A percentile compares a stretch with the other conserved stretches of the same genome.
Evolutionary conservation across 2,888 invertebrate genomes (phyloP).

Genomic region (Elysia crispata): DNA sequence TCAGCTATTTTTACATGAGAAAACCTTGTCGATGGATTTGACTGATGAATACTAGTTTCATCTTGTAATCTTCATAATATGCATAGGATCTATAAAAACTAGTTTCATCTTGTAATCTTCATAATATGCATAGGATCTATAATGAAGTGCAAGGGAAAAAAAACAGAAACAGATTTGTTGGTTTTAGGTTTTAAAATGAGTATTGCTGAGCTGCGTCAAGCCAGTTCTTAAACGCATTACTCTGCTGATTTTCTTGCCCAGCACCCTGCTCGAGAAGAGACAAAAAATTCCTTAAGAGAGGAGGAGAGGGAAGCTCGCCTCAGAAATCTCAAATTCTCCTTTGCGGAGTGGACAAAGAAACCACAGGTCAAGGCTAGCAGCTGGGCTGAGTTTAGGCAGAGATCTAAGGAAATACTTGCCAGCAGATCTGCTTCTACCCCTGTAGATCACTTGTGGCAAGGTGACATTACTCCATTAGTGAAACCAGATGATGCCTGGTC

Average conservation of each 20-base stretch:
- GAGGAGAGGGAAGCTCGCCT: conserved; percentile 43
- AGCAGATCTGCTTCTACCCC: conserved; percentile 50
- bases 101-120: too few species aligned
- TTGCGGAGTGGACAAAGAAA: conserved; percentile 53
- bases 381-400: conserved; percentile 69
- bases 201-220: background rate
- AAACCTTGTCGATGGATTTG: too few species aligned
- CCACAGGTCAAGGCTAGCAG: conserved; percentile 57
- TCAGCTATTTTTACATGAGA: too few species aligned
- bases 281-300: conserved; percentile 29
- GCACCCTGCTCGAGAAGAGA: conserved; percentile 32
- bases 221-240: background rate
- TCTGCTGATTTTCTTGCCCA: conserved; percentile 10
- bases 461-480: conserved; percentile 67
- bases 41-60: too few species aligned
- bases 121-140: too few species aligned
- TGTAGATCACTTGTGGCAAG: conserved; percentile 61
- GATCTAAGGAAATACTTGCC: conserved; percentile 38
- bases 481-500: conserved; percentile 62
- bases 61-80: too few species aligned
- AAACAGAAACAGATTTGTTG: too few species aligned
- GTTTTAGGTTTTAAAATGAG: background rate
- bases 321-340: conserved; percentile 61
- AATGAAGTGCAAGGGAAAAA: too few species aligned
- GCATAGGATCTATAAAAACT: too few species aligned